Evolutionary conservation across 64 coral and sea anemone species (phyloP).

Genomic region (Stichodactyla mertensii): DNA sequence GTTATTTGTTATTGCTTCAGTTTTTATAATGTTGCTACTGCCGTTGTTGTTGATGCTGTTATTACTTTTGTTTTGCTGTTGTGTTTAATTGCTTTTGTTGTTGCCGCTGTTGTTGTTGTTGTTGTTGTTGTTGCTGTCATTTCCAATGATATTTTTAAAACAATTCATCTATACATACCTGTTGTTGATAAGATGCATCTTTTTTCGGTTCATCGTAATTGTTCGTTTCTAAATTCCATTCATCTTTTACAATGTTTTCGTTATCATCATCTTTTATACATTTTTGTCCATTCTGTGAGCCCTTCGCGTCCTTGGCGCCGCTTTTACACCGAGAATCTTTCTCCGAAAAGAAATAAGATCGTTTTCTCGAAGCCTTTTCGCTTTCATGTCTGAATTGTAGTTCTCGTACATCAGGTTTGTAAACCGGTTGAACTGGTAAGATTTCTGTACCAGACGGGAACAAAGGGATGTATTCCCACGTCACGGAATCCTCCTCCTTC

Average conservation of each 20-base stretch:
- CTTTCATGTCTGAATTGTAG: neutral
- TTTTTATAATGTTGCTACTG: too few species aligned
- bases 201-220: neutral
- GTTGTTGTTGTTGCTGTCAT: too few species aligned
- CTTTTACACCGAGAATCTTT: neutral
- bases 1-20: too few species aligned
- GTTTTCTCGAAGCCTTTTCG: neutral
- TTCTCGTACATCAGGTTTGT: slow-evolving; percentile 12
- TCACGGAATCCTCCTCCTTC: neutral
- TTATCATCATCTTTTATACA: neutral
- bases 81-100: too few species aligned
- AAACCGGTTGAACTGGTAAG: slow-evolving; percentile 7
- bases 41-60: too few species aligned
- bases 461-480: neutral
- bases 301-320: neutral
- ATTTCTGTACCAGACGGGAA: neutral
- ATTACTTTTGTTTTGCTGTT: too few species aligned
- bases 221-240: neutral
- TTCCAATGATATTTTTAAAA: too few species aligned
- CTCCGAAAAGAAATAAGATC: neutral
- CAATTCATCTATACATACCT: neutral
- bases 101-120: too few species aligned
- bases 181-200: neutral
- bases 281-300: neutral
- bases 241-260: neutral